phyloP scores from a whole-genome alignment of 2,888 invertebrate species.

The Horisme vitalbata region DNA sequence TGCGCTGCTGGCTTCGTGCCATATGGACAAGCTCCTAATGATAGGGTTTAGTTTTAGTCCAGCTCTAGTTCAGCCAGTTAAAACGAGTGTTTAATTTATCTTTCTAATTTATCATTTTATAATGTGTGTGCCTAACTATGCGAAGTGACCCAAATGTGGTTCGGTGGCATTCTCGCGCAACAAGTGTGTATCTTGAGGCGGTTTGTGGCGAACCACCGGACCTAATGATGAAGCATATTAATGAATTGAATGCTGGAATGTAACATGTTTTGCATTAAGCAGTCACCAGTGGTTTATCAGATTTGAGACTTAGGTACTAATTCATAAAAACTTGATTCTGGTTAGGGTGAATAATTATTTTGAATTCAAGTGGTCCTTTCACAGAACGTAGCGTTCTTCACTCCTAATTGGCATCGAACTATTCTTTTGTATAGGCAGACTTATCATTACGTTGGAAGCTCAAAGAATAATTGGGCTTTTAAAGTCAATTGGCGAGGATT shows the following conservation, averaged over 20 bases:
- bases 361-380: background rate
- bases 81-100: slow-evolving; percentile 34
- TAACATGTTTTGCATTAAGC: background rate
- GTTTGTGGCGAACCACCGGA: slow-evolving; percentile 36
- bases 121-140: slow-evolving; percentile 31
- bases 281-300: no score
- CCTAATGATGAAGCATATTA: slow-evolving; percentile 30
- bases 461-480: slow-evolving; percentile 16
- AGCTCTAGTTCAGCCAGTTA: slow-evolving; percentile 33
- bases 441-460: slow-evolving; percentile 5
- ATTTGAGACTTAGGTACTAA: no score
- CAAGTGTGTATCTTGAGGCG: slow-evolving; percentile 47
- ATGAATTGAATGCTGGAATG: slow-evolving; percentile 7
- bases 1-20: slow-evolving; percentile 43
- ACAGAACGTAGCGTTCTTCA: background rate
- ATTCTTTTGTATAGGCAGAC: slow-evolving; percentile 16
- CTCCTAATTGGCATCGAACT: slow-evolving; percentile 10
- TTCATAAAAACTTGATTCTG: no score
- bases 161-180: slow-evolving; percentile 39
- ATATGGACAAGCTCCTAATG: slow-evolving; percentile 41
- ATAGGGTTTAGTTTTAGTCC: slow-evolving; percentile 38
- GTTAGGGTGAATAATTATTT: no score
- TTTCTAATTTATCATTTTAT: slow-evolving; percentile 29
- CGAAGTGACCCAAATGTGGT: slow-evolving; percentile 39
- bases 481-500: slow-evolving; percentile 9